These are phyloP conservation scores for Zaprionus kolodkinae DNA, from an alignment of 1,140 invertebrate species.

Conservation along the genomic window DNA sequence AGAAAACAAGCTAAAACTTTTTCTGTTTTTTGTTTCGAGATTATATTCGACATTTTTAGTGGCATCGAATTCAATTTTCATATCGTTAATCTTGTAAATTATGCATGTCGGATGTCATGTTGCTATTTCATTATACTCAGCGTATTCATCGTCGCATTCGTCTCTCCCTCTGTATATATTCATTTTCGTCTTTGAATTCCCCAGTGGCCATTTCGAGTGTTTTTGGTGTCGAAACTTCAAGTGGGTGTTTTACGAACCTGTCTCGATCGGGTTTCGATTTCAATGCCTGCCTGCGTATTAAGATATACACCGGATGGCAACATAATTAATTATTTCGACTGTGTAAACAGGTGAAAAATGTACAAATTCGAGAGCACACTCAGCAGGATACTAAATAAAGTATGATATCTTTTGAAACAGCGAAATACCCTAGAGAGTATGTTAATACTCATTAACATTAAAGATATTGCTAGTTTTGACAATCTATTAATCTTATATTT, in stretches of 20 bases:
- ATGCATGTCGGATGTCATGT: constrained; percentile 76
- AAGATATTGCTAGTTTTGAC: background rate
- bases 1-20: constrained; percentile 45
- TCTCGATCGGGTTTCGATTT: constrained; percentile 37
- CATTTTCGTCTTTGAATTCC: constrained; percentile 10
- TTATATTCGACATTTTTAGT: constrained; percentile 77
- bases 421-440: background rate
- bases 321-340: constrained; percentile 14
- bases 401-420: background rate
- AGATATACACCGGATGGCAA: constrained; percentile 19
- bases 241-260: constrained; percentile 39
- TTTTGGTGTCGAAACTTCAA: constrained; percentile 35
- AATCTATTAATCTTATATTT: background rate
- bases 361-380: constrained; percentile 5
- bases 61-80: constrained; percentile 80
- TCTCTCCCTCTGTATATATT: background rate
- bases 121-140: constrained; percentile 42
- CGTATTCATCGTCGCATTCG: constrained; percentile 1
- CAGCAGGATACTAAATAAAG: background rate
- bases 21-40: constrained; percentile 45
- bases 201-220: constrained; percentile 28
- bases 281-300: constrained; percentile 23
- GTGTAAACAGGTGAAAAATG: constrained; percentile 20
- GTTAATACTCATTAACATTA: background rate
- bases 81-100: constrained; percentile 82